Base-by-base conservation (phyloP, 2,797 vertebrate genomes). In the Megaceryle alcyon region DNA sequence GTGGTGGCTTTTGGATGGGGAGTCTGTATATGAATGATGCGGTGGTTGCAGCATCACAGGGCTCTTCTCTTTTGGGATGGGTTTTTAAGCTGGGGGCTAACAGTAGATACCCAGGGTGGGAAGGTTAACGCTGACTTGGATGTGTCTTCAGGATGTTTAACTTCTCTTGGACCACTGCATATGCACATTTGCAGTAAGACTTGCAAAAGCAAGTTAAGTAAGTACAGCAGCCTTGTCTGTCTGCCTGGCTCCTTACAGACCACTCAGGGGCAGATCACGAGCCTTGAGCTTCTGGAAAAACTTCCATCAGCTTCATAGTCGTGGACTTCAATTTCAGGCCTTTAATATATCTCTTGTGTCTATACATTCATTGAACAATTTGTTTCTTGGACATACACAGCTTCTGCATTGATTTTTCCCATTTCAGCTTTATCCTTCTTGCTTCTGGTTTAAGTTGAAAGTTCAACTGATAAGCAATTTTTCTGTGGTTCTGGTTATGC, bases 381-480 rank as follows among this genome's bases (percentile, higher is more conserved):
- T 75, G 3, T 21, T 90, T 80, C 60, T 56, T 60, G 82, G 48
- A 41, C 18, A 28, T 18, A 18, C 17, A n/a, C 39, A n/a, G 28
- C 53, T 68, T 77, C 41, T 57, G 48, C 26, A 46, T 23, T 49
- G 54, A 61, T 75, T 90, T 90, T 77, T 43, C 35, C 46, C 10
- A 49, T 77, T 84, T 69, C 26, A 21, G 11, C 79, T 90, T 88
- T 31, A 59, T n/a, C 33, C 68, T 43, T 3, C 75, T 64, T 92
- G 63, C 49, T 79, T 60, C 31, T 83, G 49, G 89, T 94, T 86
- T 81, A 43, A 82, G 66, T 53, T 73, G 83, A 54, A 82, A 85
- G 63, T 88, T 80, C 63, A 84, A 49, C 23, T 82, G 51, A 80
- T 90, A 92, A 94, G 22, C 61, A 85, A 44, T 91, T 92, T 81